Percentiles rank a stretch among this genome's conserved stretches.
These are phyloP conservation scores for Cyclura pinguis DNA, from an alignment of 2,797 vertebrate genomes.

Conservation along the genomic window DNA sequence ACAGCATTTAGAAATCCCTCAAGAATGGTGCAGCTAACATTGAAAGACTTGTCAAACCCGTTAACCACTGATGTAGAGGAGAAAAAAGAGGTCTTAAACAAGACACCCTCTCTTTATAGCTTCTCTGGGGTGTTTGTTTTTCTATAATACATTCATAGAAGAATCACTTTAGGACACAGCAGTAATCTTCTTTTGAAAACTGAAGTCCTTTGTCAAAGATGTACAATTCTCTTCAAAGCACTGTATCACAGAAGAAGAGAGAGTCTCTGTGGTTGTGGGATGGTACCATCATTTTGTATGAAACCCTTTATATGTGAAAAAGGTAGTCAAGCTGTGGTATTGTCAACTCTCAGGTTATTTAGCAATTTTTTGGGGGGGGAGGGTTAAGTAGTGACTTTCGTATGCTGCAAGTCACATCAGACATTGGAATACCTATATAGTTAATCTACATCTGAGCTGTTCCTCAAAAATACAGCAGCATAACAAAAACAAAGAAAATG, in stretches of 20 bases:
- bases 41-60: neutral
- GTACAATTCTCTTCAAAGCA: neutral
- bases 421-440: neutral
- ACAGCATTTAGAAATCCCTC: too few relatives aligned
- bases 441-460: neutral
- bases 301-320: neutral
- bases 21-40: too few relatives aligned
- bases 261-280: neutral
- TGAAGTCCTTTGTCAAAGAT: neutral
- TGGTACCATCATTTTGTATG: constrained; percentile 6
- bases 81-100: neutral
- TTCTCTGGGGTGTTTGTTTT: neutral
- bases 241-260: neutral
- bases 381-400: neutral
- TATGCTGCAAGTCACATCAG: neutral
- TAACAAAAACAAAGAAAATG: neutral
- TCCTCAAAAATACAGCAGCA: neutral
- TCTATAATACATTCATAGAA: neutral
- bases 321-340: neutral
- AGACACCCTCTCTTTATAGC: neutral
- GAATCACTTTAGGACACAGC: neutral
- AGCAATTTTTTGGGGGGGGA: too few relatives aligned
- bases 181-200: neutral
- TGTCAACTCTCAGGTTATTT: too few relatives aligned
- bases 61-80: neutral